phyloP scores from a whole-genome alignment of 2,888 invertebrate genomes.

The Melipona bicolor region DNA sequence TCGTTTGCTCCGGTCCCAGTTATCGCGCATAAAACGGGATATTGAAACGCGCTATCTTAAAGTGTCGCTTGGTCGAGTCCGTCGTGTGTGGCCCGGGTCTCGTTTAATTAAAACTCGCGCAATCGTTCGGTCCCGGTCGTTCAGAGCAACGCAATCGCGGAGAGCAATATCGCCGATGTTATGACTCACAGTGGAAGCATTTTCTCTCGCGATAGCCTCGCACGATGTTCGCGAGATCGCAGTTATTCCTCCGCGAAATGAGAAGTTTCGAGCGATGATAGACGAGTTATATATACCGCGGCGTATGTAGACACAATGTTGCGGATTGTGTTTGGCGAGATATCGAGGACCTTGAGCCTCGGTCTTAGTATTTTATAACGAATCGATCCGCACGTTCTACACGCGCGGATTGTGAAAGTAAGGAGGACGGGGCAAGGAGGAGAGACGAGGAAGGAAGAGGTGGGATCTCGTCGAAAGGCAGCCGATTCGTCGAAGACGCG shows the following conservation, averaged over 20 bases:
- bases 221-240: too few relatives aligned
- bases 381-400: neutral
- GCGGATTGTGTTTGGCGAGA: conserved; percentile 32
- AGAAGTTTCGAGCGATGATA: neutral
- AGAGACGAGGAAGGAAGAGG: conserved; percentile 8
- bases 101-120: conserved; percentile 44
- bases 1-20: conserved; percentile 28
- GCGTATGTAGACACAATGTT: conserved; percentile 1
- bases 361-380: conserved; percentile 6
- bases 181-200: conserved; percentile 12
- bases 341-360: neutral
- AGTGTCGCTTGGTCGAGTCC: conserved; percentile 35
- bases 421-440: neutral
- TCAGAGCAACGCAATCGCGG: too few relatives aligned
- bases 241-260: neutral
- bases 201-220: neutral
- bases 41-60: conserved; percentile 36
- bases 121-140: conserved; percentile 18
- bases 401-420: neutral
- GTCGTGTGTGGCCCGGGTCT: conserved; percentile 35
- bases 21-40: conserved; percentile 49
- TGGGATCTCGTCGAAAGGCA: conserved; percentile 36
- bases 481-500: conserved; percentile 27
- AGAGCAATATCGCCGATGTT: conserved; percentile 8
- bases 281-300: neutral